Base-by-base conservation (phyloP, 2,797 vertebrate genomes). In the Crax fasciolata region DNA sequence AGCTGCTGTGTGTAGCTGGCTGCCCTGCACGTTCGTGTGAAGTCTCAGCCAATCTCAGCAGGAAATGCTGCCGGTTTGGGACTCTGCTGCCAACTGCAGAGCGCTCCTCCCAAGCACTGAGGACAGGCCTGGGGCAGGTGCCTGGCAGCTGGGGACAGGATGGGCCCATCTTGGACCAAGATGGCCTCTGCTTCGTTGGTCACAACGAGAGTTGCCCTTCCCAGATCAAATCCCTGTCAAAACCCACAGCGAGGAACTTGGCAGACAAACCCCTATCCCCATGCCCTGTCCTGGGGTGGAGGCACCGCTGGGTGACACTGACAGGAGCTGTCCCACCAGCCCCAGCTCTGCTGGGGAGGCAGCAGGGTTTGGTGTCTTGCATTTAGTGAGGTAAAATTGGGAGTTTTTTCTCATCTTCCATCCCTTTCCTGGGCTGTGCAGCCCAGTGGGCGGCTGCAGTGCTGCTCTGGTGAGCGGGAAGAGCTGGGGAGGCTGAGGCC, bases 11-110 rank as follows among this genome's bases (percentile, higher is more conserved):
- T 43, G 10, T 2, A 80, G 44, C n/a, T 23, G 30, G 5, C 19
- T 72, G 39, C 24, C 46, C 18, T 3, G 1, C 38, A 18, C 0
- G 0, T 19, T 38, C 48, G 13, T 10, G 15, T 32, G 10, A 35
- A 38, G 27, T 12, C 51, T 66, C 11, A 0, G 9, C 17, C 41
- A 27, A 7, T 10, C 13, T 63, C 18, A 15, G 11, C 1, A 2
- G 59, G 30, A 43, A 16, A 17, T 9, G 39, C 41, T 30, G 24
- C n/a, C 4, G 4, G 35, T 32, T 32, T 35, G 14, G 54, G 30
- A 27, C 30, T 6, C n/a, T 57, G 18, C n/a, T 32, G 44, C n/a
- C 35, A 17, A 23, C 13, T 10, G 2, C 20, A 25, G 89, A 20
- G 3, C 9, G 27, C 46, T 10, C 21, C 43, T 23, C 39, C 32